phyloP scores from a whole-genome alignment of 2,888 invertebrate species.

The Linyphia triangularis region DNA sequence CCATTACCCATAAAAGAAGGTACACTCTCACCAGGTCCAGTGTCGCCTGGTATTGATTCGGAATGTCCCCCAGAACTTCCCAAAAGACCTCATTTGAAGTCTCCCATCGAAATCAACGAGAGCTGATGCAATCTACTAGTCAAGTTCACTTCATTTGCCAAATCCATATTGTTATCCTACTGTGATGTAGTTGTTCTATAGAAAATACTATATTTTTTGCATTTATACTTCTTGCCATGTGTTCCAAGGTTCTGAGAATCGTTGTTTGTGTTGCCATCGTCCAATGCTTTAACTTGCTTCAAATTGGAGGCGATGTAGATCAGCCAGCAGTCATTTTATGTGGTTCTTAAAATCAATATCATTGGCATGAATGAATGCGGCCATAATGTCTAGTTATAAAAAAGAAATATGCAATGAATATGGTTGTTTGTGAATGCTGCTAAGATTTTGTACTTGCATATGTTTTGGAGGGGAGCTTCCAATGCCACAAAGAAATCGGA shows the following conservation, averaged over 20 bases:
- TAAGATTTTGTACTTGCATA: too few species aligned
- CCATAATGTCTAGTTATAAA: too few species aligned
- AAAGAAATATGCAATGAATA: too few species aligned
- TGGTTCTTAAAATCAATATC: too few species aligned
- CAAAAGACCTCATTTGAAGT: slow-evolving; percentile 62
- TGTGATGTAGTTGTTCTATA: slow-evolving; percentile 46
- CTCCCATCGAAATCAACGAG: slow-evolving; percentile 2
- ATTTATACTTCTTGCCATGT: slow-evolving; percentile 20
- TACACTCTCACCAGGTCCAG: slow-evolving; percentile 9
- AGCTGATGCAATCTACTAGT: slow-evolving; percentile 67
- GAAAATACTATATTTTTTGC: slow-evolving; percentile 6
- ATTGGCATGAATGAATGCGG: too few species aligned
- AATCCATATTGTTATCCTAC: slow-evolving; percentile 30
- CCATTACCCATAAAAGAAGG: slow-evolving; percentile 76
- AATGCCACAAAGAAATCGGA: not conserved
- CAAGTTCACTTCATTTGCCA: slow-evolving; percentile 58
- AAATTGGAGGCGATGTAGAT: not conserved
- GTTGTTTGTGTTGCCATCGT: slow-evolving; percentile 26
- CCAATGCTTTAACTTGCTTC: not conserved
- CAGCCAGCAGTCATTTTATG: not conserved
- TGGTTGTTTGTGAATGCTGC: too few species aligned
- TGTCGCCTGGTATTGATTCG: slow-evolving; percentile 24
- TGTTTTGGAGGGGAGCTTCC: too few species aligned
- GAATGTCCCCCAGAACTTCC: slow-evolving; percentile 72
- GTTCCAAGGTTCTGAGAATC: slow-evolving; percentile 16